Base-by-base conservation (phyloP, 2,113 vertebrate species). In the Zosterops hypoxanthus region DNA sequence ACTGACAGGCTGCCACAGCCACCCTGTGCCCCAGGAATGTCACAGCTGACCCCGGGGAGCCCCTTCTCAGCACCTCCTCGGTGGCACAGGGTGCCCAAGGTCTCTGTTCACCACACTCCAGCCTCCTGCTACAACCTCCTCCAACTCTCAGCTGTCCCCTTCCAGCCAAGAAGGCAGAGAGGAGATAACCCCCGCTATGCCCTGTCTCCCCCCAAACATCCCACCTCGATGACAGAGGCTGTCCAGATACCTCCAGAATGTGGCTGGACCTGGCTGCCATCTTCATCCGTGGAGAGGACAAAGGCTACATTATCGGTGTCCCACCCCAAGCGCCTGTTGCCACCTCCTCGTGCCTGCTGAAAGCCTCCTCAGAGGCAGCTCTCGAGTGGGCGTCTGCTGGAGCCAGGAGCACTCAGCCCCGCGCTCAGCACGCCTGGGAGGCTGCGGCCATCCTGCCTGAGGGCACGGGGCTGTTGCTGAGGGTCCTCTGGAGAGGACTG, bases 171-270 rank as follows among this genome's bases (percentile, higher is more conserved):
- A 57, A 82, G 77, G 56, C 82, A 90, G 88, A 90, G 49, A 42
- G 64, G 61, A 92, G 87, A 90, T 84, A 90, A 86, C 80, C 88
- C 69, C 41, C 66, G 23, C 49, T 14, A 46, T 4, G 39, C 34
- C 68, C 75, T 10, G 50, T 44, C 81, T 86, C 15, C 80, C 19
- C 61, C 14, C 68, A 42, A 3, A 34, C 88, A 60, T 87, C 82
- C 83, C 88, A 72, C 90, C 44, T 93, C 63, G 96, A 96, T 97
- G 97, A 97, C 97, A 97, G 98, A 98, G 94, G 93, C 83, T 98
- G 91, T 96, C 97, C 98, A 98, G 98, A 98, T 83, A 88, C 98
- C 97, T 97, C 95, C 94, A 98, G 98, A 98, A 98, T 98, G 98
- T 87, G 63, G 75, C 71, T 1, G 53, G 76, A 61, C 44, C 65